Percentiles rank a stretch among this genome's conserved stretches.
phyloP scores from a whole-genome alignment of 2,113 vertebrate genomes.

The Eulacestoma nigropectus region DNA sequence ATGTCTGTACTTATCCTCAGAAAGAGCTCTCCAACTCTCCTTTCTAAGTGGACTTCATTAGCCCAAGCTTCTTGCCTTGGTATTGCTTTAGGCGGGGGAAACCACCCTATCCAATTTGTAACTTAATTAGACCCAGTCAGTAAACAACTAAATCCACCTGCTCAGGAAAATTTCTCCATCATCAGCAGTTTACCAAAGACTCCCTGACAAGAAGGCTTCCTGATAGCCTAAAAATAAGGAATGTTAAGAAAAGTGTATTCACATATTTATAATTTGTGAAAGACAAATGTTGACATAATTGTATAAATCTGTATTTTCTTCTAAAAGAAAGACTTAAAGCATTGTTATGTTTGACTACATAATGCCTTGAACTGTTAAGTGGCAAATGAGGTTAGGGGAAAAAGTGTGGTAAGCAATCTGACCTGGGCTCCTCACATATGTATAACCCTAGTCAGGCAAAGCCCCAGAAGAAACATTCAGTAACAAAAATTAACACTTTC shows the following conservation, averaged over 20 bases:
- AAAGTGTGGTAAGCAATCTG: not conserved
- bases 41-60: not conserved
- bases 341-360: not conserved
- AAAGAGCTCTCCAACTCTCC: not conserved
- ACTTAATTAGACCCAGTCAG: not conserved
- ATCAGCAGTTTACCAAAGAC: not conserved
- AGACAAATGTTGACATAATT: not conserved
- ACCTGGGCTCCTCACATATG: fast-evolving
- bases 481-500: not conserved
- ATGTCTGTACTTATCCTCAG: not conserved
- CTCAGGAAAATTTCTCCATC: not conserved
- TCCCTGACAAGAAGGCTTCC: not conserved
- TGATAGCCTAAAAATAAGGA: not conserved
- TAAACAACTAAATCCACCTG: not conserved
- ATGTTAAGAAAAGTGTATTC: not conserved
- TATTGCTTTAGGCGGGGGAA: not conserved
- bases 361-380: not conserved
- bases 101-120: not conserved
- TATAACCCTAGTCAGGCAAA: not conserved
- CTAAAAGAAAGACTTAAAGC: not conserved
- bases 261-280: not conserved
- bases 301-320: not conserved
- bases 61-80: not conserved
- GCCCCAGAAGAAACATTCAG: not conserved
- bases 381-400: fast-evolving